Base-by-base conservation (phyloP, 2,797 vertebrate genomes). In the Serranus cabrilla region DNA sequence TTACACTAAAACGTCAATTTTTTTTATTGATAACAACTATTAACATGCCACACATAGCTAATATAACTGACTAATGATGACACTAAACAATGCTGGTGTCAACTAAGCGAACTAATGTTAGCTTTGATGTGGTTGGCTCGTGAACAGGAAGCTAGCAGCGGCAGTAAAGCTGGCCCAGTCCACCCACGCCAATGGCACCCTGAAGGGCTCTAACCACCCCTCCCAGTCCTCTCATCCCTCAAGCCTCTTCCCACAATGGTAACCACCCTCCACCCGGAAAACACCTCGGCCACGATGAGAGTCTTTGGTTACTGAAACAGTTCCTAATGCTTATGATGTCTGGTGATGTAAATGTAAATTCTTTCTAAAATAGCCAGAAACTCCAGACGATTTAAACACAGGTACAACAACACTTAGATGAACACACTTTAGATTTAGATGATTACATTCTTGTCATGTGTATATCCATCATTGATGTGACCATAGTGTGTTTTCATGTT, bases 101-200 rank as follows among this genome's bases (percentile, higher is more conserved):
- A 64, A 89, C 73, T 76, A 80, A 88, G 78, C 81, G 72, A 55
- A 90, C 91, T 94, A 92, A 94, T 72, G 81, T 69, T 85, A 92
- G 91, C 89, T 91, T 50, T 94, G 87, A 86, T 95, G 89, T 95
- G 89, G 94, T 96, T 95, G 95, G 94, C 90, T 92, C 86, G 55
- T 95, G 89, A 90, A 94, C 96, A 99, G 98, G 95, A 99, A 99
- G 95, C 96, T 99, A 94, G 98, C 97, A 84, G 97, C 98, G 88
- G 98, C 97, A 9, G 94, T 97, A 94, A 99, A 99, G 91, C 97
- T 99, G 94, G 97, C 96, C 83, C 98, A 99, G 92, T 96, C 97
- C 82, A 96, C 96, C 42, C 97, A 98, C 89, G 96, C 97, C 93
- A 99, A 98, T 85, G 97, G 98, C 86, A 98, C 97, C 67, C 95